These are phyloP conservation scores for Sarcophaga peregrina DNA, from an alignment of 1,140 invertebrate species.

Conservation along the genomic window DNA sequence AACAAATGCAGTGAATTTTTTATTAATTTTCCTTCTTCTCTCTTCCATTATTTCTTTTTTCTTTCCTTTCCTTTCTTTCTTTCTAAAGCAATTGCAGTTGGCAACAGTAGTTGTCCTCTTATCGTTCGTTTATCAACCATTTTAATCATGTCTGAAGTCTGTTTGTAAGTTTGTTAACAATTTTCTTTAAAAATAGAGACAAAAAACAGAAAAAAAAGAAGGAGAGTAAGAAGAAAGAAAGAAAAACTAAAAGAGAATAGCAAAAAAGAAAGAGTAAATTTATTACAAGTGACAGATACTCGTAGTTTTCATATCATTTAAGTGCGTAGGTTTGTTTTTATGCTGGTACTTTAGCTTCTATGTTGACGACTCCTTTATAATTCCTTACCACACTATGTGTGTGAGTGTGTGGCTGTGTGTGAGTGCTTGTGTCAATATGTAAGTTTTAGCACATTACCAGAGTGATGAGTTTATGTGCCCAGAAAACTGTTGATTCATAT, in stretches of 20 bases:
- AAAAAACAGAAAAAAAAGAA: no score
- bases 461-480: not conserved
- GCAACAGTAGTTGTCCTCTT: not conserved
- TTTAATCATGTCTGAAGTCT: slow-evolving; percentile 24
- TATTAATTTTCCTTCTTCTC: no score
- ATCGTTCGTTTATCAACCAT: slow-evolving; percentile 3
- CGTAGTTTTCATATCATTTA: no score
- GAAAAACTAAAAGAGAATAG: not conserved
- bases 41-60: no score
- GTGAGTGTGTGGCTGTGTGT: not conserved
- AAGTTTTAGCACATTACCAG: not conserved
- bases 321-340: not conserved
- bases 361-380: not conserved
- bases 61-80: not conserved
- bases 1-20: no score
- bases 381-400: not conserved
- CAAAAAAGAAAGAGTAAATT: not conserved
- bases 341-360: not conserved
- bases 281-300: slow-evolving; percentile 22
- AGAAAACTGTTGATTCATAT: no score
- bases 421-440: not conserved
- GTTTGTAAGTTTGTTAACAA: slow-evolving; percentile 10
- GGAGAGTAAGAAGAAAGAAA: no score
- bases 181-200: not conserved
- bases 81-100: not conserved